Base-by-base conservation (phyloP, 2,113 vertebrate species). In the Apteryx owenii region DNA sequence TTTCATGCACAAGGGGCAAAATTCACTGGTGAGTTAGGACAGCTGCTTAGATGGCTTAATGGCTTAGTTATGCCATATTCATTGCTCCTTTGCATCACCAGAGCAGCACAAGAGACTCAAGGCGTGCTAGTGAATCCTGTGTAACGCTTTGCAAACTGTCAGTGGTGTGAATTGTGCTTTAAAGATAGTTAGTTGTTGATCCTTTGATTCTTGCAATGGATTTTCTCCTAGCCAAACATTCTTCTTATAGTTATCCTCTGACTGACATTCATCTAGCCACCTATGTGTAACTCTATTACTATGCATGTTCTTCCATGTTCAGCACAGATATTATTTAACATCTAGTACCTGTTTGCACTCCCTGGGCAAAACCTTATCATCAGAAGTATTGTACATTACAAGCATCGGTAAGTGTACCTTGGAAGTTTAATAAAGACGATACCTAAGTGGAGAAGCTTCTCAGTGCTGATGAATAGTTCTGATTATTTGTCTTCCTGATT, bases 121-220 rank as follows among this genome's bases (percentile, higher is more conserved):
- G n/a, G 44, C 19, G 48, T 9, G 19, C n/a, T 50, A 36, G 44
- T 88, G 83, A 73, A 38, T 70, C 10, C 60, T 46, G 33, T 58
- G 44, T 16, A 72, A 25, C 81, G 23, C 62, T 87, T 83, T 61
- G 21, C n/a, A 69, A 73, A 72, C n/a, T 66, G n/a, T 25, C 22
- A 50, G 29, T 40, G n/a, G 42, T 73, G 29, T 69, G 42, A 68
- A n/a, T 38, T 48, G 19, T 64, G 40, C 20, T 29, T 73, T 70
- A 65, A 77, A 81, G 54, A 50, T 62, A 0, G 0, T 21, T 62
- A 0, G 0, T 22, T 64, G 0, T 22, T 64, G 40, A 42, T 71
- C 12, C 25, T 71, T 42, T 81, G 53, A 72, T 38, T 36, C 29
- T 79, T 60, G 38, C 22, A 25, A 31, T 25, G 69, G 21, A 70